Base-by-base conservation (phyloP, 2,888 invertebrate species). In the Tribolium freemani region DNA sequence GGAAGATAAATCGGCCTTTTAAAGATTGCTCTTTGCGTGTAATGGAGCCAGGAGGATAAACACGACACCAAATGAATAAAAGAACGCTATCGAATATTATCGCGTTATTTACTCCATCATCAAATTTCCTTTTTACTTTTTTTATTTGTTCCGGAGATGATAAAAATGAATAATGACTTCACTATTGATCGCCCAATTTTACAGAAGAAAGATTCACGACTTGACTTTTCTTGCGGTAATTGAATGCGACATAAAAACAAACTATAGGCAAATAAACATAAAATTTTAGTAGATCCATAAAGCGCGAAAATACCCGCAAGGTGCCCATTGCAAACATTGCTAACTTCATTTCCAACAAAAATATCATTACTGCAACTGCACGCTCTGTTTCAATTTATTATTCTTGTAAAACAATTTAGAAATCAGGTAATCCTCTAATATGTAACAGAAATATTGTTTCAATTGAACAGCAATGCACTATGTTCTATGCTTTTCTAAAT, bases 221-320 rank as follows among this genome's bases (percentile, higher is more conserved):
- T 58, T 11, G 6, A 46, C n/a, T 45, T 46, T 48, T 45, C n/a
- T 16, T 21, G 10, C 53, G 20, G 26, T 53, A 53, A 64, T 64
- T 64, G 64, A 64, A 51, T 64, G 8, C 16, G 31, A 64, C 38
- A 63, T 51, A 51, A 51, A 63, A 50, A 13, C 38, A 58, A 61
- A 51, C 63, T 31, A 26, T 53, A 21, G 53, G 45, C 53, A 64
- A 64, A 64, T 64, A 64, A 64, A 53, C 51, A 54, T 54, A 64
- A 64, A 50, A 44, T 38, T 45, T 64, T 64, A 44, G 10, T 53
- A 45, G 38, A 30, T 53, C 44, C 20, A 16, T 64, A 54, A 51
- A 63, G 6, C n/a, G 38, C 51, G 5, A 53, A 64, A 64, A 64
- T 53, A 64, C 9, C 50, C 54, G 16, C 54, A 53, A 51, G 26